These are phyloP conservation scores for Ceratothoa steindachneri DNA, from an alignment of 2,888 invertebrate genomes.

Conservation along the genomic window DNA sequence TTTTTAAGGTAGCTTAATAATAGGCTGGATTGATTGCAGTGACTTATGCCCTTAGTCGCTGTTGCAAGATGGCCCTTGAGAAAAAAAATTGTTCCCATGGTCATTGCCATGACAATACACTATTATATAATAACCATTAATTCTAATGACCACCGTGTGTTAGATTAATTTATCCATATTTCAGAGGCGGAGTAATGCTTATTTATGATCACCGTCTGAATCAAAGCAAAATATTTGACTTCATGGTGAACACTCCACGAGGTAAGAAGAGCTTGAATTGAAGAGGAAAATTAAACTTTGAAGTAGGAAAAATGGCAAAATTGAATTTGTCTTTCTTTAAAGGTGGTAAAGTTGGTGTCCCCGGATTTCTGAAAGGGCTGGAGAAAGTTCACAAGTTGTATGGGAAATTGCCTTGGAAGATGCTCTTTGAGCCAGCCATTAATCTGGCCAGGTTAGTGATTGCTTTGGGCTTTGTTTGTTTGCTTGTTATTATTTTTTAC, in stretches of 20 bases:
- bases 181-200: conserved; percentile 68
- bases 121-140: no score
- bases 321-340: no score
- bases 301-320: background rate
- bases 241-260: conserved; percentile 50
- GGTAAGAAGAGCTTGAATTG: background rate
- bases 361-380: conserved; percentile 62
- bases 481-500: no score
- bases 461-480: no score
- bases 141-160: no score
- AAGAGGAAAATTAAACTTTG: background rate
- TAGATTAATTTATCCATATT: no score
- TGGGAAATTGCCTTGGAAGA: conserved; percentile 61
- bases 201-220: conserved; percentile 65
- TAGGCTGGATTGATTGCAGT: no score
- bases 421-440: conserved; percentile 61
- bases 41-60: no score
- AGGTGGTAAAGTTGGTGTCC: conserved; percentile 53
- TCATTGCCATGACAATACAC: no score
- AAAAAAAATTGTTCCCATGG: no score
- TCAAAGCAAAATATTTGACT: conserved; percentile 61
- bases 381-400: conserved; percentile 59
- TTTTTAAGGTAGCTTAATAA: no score
- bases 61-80: no score
- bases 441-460: conserved; percentile 57